Evolutionary conservation across 2,888 invertebrate species (phyloP).

Genomic region (Himalopsyche japonica): DNA sequence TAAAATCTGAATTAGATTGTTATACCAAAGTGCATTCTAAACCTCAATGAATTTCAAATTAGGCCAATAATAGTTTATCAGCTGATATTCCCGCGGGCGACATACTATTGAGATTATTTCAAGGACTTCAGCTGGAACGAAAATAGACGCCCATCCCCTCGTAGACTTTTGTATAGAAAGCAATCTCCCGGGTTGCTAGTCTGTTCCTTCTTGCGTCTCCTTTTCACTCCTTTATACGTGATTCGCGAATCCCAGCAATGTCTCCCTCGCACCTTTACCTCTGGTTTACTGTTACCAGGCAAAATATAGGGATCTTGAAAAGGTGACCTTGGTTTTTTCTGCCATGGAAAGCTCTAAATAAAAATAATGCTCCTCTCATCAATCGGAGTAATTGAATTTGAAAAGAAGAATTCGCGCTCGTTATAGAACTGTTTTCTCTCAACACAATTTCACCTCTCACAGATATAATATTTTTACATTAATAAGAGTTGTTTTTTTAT

Average conservation of each 20-base stretch:
- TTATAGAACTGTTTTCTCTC: too few species aligned
- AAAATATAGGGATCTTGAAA: background rate
- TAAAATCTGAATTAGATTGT: too few species aligned
- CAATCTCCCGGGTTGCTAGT: constrained; percentile 5
- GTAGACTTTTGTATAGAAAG: background rate
- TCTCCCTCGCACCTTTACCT: background rate
- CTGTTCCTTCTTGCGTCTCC: background rate
- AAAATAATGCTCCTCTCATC: background rate
- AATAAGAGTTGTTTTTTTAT: too few species aligned
- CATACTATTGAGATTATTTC: constrained; percentile 16
- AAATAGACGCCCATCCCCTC: constrained; percentile 15
- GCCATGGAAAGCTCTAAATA: background rate
- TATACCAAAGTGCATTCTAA: too few species aligned
- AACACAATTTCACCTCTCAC: too few species aligned
- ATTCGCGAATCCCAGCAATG: background rate
- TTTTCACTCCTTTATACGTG: background rate
- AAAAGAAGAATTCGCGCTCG: background rate
- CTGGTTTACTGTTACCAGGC: constrained; percentile 20
- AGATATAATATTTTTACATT: too few species aligned
- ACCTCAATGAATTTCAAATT: background rate
- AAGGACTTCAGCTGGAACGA: constrained; percentile 23
- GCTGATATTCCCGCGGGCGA: constrained; percentile 6
- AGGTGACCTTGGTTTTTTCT: constrained; percentile 15
- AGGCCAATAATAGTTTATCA: constrained; percentile 3
- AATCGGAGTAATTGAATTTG: background rate